Conservation (phyloP, 2,888 invertebrate species). For the Octonoba sinensis region DNA sequence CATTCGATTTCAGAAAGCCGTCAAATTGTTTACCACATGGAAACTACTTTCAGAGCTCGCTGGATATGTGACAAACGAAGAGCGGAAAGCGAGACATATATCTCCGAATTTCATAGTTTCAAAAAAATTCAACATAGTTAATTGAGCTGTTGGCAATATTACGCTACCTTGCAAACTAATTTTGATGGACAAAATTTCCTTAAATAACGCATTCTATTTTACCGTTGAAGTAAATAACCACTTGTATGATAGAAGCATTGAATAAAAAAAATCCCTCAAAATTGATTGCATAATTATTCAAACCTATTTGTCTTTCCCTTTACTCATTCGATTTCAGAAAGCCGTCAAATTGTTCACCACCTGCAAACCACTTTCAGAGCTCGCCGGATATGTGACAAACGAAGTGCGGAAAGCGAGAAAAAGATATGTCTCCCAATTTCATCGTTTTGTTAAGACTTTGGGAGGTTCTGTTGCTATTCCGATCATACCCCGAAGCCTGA, state of each 20-base stretch:
- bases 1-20: conserved; percentile 8
- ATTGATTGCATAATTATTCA: too few species aligned
- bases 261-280: too few species aligned
- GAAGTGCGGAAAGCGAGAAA: conserved; percentile 41
- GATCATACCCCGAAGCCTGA: conserved; percentile 32
- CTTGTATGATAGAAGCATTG: too few species aligned
- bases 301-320: too few species aligned
- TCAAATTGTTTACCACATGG: conserved; percentile 24
- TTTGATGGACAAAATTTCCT: too few species aligned
- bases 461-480: conserved; percentile 23
- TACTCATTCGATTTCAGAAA: not conserved
- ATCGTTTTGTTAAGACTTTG: conserved; percentile 5
- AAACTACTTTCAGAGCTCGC: not conserved
- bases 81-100: conserved; percentile 36
- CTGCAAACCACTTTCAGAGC: not conserved
- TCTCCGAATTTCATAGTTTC: conserved; percentile 10
- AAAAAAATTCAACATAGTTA: too few species aligned
- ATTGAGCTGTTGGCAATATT: too few species aligned
- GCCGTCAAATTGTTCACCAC: conserved; percentile 26
- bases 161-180: too few species aligned
- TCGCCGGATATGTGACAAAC: conserved; percentile 16
- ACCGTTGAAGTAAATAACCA: too few species aligned
- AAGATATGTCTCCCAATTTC: conserved; percentile 26
- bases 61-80: conserved; percentile 32
- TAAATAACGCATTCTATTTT: too few species aligned